Conservation (phyloP, 2,888 invertebrate species). For the Caenorhabditis becei region DNA sequence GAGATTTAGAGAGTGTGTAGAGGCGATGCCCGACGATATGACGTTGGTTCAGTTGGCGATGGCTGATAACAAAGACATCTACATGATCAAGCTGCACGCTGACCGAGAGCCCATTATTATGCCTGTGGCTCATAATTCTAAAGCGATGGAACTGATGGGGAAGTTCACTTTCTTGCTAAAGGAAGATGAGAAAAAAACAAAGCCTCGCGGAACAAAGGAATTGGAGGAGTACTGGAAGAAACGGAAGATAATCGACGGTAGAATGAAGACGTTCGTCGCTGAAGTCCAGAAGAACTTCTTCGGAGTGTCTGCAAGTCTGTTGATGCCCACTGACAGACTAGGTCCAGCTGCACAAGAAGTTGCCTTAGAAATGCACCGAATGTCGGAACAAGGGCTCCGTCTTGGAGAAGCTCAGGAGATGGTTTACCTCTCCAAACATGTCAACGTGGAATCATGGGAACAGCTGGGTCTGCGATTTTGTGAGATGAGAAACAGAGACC, state of each 20-base stretch:
- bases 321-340: constrained; percentile 47
- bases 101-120: constrained; percentile 60
- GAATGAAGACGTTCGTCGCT: constrained; percentile 34
- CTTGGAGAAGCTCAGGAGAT: constrained; percentile 53
- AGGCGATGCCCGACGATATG: constrained; percentile 52
- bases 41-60: constrained; percentile 57
- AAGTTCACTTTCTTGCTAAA: constrained; percentile 43
- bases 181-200: constrained; percentile 52
- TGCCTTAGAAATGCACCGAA: constrained; percentile 3
- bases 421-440: constrained; percentile 26
- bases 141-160: constrained; percentile 48
- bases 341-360: not conserved
- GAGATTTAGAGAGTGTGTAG: constrained; percentile 32
- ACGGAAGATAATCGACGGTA: constrained; percentile 43
- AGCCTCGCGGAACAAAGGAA: constrained; percentile 41
- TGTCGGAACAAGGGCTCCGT: constrained; percentile 28
- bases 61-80: constrained; percentile 44
- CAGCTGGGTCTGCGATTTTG: constrained; percentile 37
- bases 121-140: constrained; percentile 55
- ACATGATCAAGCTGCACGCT: constrained; percentile 57
- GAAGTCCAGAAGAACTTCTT: constrained; percentile 51
- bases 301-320: constrained; percentile 32
- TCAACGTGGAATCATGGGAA: constrained; percentile 37
- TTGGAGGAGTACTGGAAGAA: constrained; percentile 48
- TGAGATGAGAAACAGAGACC: constrained; percentile 31